Evolutionary conservation across 2,113 vertebrate genomes (phyloP).

Genomic region (Thryonomys swinderianus): DNA sequence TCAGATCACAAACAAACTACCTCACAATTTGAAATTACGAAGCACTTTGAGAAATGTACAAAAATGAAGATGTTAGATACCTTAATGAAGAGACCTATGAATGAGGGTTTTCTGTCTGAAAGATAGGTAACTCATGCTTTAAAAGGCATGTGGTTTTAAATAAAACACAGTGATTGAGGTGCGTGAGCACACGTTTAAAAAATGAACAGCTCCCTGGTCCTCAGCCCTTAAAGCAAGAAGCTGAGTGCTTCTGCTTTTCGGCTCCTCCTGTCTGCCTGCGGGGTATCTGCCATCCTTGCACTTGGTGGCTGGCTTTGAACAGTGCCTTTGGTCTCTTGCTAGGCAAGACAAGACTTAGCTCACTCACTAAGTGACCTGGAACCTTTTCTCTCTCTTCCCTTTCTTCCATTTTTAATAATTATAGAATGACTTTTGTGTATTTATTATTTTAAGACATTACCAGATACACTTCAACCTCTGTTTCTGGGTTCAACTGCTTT

Average conservation of each 20-base stretch:
- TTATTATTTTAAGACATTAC: neutral
- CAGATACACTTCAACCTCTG: neutral
- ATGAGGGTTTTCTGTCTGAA: neutral
- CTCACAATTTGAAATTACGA: neutral
- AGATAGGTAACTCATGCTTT: neutral
- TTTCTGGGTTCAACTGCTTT: neutral
- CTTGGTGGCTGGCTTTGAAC: neutral
- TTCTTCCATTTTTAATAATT: neutral
- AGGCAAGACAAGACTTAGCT: neutral
- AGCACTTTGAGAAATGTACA: neutral
- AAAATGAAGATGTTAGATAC: neutral
- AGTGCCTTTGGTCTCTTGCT: neutral
- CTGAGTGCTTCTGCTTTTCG: neutral
- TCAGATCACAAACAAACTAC: neutral
- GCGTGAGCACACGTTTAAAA: neutral
- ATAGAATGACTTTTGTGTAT: neutral
- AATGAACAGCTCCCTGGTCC: neutral
- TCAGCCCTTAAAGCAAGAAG: neutral
- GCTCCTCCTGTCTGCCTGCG: neutral
- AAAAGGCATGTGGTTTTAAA: neutral
- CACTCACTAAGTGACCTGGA: neutral
- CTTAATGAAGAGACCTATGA: neutral
- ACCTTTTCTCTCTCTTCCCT: neutral
- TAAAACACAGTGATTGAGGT: neutral
- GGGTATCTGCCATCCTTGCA: neutral